phyloP scores from a whole-genome alignment of 2,113 vertebrate genomes.

The Pachycephala philippinensis region DNA sequence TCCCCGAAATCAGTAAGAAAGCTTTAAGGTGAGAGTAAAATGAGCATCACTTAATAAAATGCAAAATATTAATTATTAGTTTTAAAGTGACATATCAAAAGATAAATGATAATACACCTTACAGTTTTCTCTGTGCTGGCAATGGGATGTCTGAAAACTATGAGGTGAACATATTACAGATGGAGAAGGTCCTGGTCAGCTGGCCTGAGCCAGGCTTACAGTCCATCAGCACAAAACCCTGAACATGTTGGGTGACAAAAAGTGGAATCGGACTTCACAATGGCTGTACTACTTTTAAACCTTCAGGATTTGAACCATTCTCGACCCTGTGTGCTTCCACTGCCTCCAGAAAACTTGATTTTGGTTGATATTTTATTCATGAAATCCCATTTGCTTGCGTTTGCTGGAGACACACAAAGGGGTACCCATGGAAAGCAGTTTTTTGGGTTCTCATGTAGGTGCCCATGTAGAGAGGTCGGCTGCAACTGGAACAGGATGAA shows the following conservation, averaged over 20 bases:
- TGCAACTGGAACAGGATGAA: not conserved
- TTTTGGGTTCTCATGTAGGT: not conserved
- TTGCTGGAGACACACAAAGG: not conserved
- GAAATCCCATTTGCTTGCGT: not conserved
- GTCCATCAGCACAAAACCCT: not conserved
- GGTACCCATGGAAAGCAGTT: rapidly evolving
- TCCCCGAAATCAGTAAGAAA: not conserved
- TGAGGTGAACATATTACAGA: not conserved
- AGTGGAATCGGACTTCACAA: not conserved
- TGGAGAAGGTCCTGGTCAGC: not conserved
- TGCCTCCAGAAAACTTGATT: not conserved
- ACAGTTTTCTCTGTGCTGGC: not conserved
- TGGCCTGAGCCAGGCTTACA: not conserved
- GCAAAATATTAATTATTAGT: not conserved
- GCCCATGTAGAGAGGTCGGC: not conserved
- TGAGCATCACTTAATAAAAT: not conserved
- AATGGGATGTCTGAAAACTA: not conserved
- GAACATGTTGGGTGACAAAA: not conserved
- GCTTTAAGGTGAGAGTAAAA: not conserved
- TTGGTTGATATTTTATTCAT: not conserved
- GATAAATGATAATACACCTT: not conserved
- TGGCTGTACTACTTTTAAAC: not conserved
- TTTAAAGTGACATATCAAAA: not conserved
- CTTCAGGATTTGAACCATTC: not conserved
- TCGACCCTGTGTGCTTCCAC: not conserved